These are phyloP conservation scores for Tuberolachnus salignus DNA, from an alignment of 2,888 invertebrate species.

Conservation along the genomic window DNA sequence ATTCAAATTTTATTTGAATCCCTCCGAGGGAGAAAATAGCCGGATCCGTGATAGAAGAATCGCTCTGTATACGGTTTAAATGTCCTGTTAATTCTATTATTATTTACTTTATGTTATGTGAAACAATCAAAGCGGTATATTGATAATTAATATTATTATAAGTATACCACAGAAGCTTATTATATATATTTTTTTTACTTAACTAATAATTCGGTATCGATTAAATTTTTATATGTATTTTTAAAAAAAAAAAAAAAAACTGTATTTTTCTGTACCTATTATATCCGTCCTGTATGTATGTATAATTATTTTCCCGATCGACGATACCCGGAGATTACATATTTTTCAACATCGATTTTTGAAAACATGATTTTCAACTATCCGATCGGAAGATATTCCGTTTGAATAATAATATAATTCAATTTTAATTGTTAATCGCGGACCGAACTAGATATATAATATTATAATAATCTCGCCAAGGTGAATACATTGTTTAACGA, in stretches of 20 bases:
- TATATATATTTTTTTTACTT: not conserved
- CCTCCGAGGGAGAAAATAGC: too few species aligned
- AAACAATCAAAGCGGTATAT: not conserved
- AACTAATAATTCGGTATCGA: not conserved
- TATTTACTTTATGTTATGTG: not conserved
- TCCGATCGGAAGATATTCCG: not conserved
- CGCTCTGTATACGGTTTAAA: too few species aligned
- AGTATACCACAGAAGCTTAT: not conserved
- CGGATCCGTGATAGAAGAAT: too few species aligned
- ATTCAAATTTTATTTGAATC: too few species aligned
- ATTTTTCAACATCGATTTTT: too few species aligned
- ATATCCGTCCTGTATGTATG: not conserved
- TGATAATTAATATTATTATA: too few species aligned
- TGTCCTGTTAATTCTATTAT: not conserved
- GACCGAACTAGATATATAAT: constrained; percentile 31
- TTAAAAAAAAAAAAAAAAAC: too few species aligned
- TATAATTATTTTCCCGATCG: not conserved
- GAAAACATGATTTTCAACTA: too few species aligned
- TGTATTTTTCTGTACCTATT: too few species aligned
- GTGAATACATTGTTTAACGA: constrained; percentile 38
- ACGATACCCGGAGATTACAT: too few species aligned
- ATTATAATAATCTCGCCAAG: constrained; percentile 31
- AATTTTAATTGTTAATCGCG: constrained; percentile 5
- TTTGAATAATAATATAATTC: constrained; percentile 15
- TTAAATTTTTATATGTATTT: constrained; percentile 1